Base-by-base conservation (phyloP, 2,888 invertebrate genomes). In the Thecophora atra region DNA sequence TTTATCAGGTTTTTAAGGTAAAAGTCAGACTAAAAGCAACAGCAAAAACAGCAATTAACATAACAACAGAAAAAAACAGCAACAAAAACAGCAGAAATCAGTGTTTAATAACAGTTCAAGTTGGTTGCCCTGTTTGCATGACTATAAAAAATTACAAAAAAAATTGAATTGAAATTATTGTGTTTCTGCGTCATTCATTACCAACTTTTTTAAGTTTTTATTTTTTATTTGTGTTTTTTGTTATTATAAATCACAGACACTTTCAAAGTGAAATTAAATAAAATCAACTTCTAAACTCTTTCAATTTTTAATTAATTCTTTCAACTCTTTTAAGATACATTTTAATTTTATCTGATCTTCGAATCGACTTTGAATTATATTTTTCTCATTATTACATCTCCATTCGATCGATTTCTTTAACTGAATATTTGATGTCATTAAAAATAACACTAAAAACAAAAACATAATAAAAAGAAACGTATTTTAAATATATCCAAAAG, bases 1-100 rank as follows among this genome's bases (percentile, higher is more conserved):
- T 58, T 28, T 58, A 58, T 13, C 58, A 58, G 58, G 58, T 58
- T 58, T 8, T 37, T 37, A 58, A 58, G 58, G 58, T 58, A 58
- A 58, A 54, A 54, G 54, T 54, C 54, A 21, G 21, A n/a, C 11
- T n/a, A 15, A 54, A 5, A 54, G 21, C 54, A 21, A 54, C 24
- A 54, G 54, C 54, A 54, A 54, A 4, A 54, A 54, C 24, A 54
- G 54, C 24, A 37, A 37, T 37, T 37, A 37, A 11, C 37, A 37
- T 37, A 37, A 37, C 37, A 37, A 37, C 37, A 37, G n/a, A n/a
- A n/a, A 47, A 1, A 47, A n/a, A 0, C 47, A 47, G 47, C 13
- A 58, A 54, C 54, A 54, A 54, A 19, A 54, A 54, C 6, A 54
- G 13, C 1, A 3, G 19, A 58, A 58, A 58, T 26, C 24, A 15